Base-by-base conservation (phyloP, 2,888 invertebrate species). In the Cybosia mesomella region DNA sequence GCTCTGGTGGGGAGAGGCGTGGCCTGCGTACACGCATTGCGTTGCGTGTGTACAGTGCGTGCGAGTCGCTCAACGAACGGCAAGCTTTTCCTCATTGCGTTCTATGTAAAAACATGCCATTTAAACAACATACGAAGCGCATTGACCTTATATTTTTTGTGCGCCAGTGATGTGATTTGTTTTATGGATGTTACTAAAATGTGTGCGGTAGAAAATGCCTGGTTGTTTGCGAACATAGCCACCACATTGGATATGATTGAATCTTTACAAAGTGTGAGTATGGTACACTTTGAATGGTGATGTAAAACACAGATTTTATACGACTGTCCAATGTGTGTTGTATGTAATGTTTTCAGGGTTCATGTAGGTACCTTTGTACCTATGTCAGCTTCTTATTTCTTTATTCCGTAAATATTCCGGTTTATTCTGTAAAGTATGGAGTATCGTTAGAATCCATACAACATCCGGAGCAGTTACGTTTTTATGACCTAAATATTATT, bases 11-110 rank as follows among this genome's bases (percentile, higher is more conserved):
- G 88, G 87, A 67, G 83, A 85, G 92, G 89, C 87, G 90, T 83
- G 87, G 87, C 75, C 79, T 86, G 90, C 91, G 92, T 89, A 85
- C 85, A 93, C 92, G 92, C 93, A 92, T 71, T 92, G 93, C 91
- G 92, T 71, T 91, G 92, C 91, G 92, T 92, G 88, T 77, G 77
- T 74, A 83, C 91, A 90, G 90, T 93, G 94, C 93, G 94, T 93
- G 87, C 74, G 85, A 84, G 90, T 80, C 89, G 87, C 86, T 88
- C 86, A 80, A 75, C 72, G 79, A 76, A 81, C 79, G 71, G 79
- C 80, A 76, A 79, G 80, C 71, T 74, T 84, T 78, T 77, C 77
- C 79, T 76, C 34, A 75, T 73, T 76, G 71, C 73, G 71, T 71
- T 70, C 70, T 61, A 74, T 70, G 67, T 75, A 64, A 71, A 77